Base-by-base conservation (phyloP, 1,140 invertebrate species). In the Drosophila asahinai region DNA sequence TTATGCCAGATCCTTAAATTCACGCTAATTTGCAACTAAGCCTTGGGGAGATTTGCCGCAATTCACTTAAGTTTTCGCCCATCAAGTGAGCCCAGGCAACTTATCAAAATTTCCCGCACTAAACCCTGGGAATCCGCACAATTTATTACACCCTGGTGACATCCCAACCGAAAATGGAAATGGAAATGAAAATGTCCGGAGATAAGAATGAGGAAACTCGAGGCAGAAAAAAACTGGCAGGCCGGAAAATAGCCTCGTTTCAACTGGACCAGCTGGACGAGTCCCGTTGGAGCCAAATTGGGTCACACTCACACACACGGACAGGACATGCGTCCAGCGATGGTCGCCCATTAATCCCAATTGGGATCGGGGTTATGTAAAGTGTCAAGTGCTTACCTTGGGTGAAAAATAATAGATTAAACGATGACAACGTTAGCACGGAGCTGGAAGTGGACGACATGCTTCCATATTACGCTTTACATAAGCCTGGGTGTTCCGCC, bases 351-450 rank as follows among this genome's bases (percentile, higher is more conserved):
- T 67, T 38, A 48, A 71, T 51, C 42, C 51, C 65, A 72, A 71
- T 40, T 48, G 70, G 52, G 19, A 67, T 68, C 45, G 66, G 45
- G 49, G 58, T 77, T 77, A 77, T 68, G 49, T 77, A 77, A 77
- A 77, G 42, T 57, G 25, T 64, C 67, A 54, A 49, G 42, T 42
- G 55, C 83, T 84, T 92, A 92, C 91, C 91, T 92, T 92, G 91
- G 77, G 91, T 92, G 80, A 92, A 92, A 92, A 92, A 92, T 86
- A 92, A 92, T 87, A 92, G 60, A 92, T 92, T 92, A 75, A 92
- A 92, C 80, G 91, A 92, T 83, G 91, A 92, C 80, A 92, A 87
- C 77, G 91, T 83, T 81, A 92, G 83, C 84, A 87, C 86, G 75
- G 86, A 92, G 81, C 81, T 91, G 79, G 91, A 83, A 80, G 81